A percentile compares a stretch with the other conserved stretches of the same genome.
Conservation (phyloP, 2,888 invertebrate genomes). For the Lasioglossum leucozonium region DNA sequence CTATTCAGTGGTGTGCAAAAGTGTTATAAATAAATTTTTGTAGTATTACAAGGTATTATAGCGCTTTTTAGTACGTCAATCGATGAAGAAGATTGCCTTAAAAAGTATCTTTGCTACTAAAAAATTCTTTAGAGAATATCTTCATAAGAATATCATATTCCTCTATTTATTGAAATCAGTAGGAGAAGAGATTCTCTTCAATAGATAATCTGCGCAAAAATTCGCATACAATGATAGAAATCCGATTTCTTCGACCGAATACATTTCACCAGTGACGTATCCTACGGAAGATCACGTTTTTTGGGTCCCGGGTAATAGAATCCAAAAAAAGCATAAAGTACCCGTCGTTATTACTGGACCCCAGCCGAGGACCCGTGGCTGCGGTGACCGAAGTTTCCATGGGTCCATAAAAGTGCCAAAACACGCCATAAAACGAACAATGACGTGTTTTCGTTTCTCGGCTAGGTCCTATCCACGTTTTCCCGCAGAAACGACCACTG, state of each 20-base stretch:
- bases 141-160: no score
- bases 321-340: not conserved
- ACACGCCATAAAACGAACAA: conserved; percentile 80
- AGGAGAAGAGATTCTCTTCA: no score
- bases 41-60: not conserved
- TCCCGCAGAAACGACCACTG: conserved; percentile 59
- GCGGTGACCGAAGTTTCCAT: conserved; percentile 25
- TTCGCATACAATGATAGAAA: no score
- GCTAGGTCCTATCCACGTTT: conserved; percentile 53
- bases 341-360: not conserved
- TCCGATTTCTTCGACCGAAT: no score
- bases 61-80: no score
- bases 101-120: no score
- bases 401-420: conserved; percentile 73
- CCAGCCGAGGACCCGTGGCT: not conserved
- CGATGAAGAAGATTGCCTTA: no score
- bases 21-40: not conserved
- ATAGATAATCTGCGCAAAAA: no score
- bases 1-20: not conserved
- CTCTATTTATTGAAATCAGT: no score
- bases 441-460: conserved; percentile 75
- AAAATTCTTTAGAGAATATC: no score
- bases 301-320: not conserved
- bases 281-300: no score
- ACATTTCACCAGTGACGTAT: no score